Evolutionary conservation across 2,888 invertebrate species (phyloP), one percentile per base, ranked within the genome.

Genomic region (Synanthedon formicaeformis): DNA sequence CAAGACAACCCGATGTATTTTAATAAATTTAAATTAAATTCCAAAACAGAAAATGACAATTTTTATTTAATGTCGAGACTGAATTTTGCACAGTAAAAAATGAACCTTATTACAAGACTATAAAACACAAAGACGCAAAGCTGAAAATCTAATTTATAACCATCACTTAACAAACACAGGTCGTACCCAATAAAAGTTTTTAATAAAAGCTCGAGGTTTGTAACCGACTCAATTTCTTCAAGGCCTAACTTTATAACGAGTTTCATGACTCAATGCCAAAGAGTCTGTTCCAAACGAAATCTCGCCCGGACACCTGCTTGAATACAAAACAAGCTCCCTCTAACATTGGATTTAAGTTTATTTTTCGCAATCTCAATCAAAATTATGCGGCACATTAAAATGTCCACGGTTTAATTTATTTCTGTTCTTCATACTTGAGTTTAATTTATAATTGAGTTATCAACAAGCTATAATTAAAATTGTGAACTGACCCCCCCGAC

Each of bases 181-280:
- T 45, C 45, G 45, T 45, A 14, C 45, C 45, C 14, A 12, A 49
- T 16, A 12, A 49, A 49, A 49, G 14, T 12, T 49, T 49, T 49
- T 49, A 16, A 18, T 49, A 49, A 49, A 49, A 50, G 40, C 14
- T 34, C 40, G 27, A 50, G 27, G 50, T 50, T 52, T 51, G 52
- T 50, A 55, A 54, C 55, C 40, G 55, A 58, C 53, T 59, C 58
- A 57, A 59, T 57, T 60, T 57, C 53, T 56, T 60, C 55, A 52
- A 51, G 55, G 50, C 49, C 57, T 52, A 57, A 60, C 54, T 59
- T 59, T 52, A 11, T 60, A 60, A 60, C 59, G 58, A 60, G 60
- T 60, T 60, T 53, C 48, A 52, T 51, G 50, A 50, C 27, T 52
- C 55, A 45, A 27, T 49, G 52, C 48, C 52, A 52, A 54, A 52